phyloP scores from a whole-genome alignment of 2,113 vertebrate genomes.

The Prunella fulvescens region DNA sequence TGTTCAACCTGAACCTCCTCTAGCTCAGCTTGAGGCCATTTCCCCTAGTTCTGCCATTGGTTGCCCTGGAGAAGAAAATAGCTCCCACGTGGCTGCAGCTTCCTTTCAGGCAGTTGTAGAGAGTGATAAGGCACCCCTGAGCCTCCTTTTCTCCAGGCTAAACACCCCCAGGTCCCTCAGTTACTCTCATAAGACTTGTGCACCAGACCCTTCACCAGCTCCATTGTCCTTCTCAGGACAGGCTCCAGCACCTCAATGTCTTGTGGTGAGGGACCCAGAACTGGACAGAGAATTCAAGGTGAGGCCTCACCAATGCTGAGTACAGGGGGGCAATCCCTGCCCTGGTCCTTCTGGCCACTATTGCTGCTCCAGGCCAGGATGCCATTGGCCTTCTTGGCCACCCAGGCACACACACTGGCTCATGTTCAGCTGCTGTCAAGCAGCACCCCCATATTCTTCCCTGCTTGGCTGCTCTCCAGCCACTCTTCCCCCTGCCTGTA shows the following conservation, averaged over 20 bases:
- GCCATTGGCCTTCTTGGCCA: neutral
- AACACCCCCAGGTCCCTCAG: neutral
- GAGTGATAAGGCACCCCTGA: accelerated
- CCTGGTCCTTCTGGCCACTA: neutral
- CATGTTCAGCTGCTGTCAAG: neutral
- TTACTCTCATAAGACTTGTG: neutral
- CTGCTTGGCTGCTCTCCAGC: neutral
- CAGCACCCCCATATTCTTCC: neutral
- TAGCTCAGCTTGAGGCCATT: neutral
- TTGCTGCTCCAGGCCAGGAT: neutral
- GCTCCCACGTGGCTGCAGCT: neutral
- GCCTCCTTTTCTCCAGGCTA: neutral
- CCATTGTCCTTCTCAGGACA: neutral
- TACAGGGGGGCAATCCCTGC: too few relatives aligned
- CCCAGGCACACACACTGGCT: neutral
- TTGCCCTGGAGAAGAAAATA: accelerated
- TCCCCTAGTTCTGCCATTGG: neutral
- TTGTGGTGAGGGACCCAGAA: neutral
- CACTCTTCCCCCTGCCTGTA: neutral
- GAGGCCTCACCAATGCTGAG: neutral
- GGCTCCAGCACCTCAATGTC: neutral
- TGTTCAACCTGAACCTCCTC: neutral
- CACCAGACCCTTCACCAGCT: neutral
- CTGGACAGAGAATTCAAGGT: too few relatives aligned
- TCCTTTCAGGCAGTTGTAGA: neutral